Evolutionary conservation across 2,797 vertebrate genomes (phyloP).

Genomic region (Eulemur albifrons): DNA sequence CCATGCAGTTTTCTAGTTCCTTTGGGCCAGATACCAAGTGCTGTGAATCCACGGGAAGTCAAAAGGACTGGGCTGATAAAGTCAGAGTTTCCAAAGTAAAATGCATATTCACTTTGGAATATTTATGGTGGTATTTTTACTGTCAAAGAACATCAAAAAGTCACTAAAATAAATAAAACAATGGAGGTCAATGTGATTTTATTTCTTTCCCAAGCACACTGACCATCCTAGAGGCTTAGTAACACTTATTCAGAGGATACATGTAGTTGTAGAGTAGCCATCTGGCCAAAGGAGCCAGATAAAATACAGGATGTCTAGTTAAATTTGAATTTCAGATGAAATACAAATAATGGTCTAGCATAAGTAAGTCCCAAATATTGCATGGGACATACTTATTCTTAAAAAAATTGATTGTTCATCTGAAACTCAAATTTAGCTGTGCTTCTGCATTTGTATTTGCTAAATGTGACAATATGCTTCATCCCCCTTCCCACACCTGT

Average conservation of each 20-base stretch:
- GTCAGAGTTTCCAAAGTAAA: not conserved
- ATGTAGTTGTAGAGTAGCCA: not conserved
- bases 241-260: not conserved
- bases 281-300: not conserved
- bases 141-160: not conserved
- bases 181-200: not conserved
- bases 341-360: not conserved
- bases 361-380: not conserved
- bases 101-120: not conserved
- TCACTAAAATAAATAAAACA: not conserved
- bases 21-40: not conserved
- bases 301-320: not conserved
- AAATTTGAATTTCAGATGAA: conserved; percentile 8
- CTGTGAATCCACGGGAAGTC: not conserved
- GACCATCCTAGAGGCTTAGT: not conserved
- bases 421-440: conserved; percentile 19
- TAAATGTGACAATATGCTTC: not conserved
- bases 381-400: not conserved
- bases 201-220: not conserved
- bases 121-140: not conserved
- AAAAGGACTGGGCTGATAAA: not conserved
- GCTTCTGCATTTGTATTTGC: not conserved
- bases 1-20: not conserved
- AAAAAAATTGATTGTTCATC: not conserved
- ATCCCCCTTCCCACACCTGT: not conserved